Evolutionary conservation across 2,113 vertebrate genomes (phyloP), one percentile per base, ranked within the genome.

Genomic region (Pachycephala philippinensis): DNA sequence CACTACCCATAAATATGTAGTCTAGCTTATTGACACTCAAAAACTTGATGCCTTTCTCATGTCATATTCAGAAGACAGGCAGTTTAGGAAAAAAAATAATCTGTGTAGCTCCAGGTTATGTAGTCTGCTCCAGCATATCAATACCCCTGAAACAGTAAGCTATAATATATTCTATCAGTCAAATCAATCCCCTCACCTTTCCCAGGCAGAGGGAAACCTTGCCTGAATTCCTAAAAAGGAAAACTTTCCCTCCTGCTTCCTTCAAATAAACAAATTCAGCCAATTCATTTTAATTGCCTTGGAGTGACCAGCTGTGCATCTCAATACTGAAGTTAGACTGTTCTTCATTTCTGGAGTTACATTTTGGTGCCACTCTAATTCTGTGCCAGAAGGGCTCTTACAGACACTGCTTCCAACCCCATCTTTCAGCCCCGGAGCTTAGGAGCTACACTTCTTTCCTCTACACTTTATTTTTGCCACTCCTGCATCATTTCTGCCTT

Each of bases 281-380:
- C 78, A 77, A 91, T 85, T 93, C 84, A 90, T 91, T 91, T 96
- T 94, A 86, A 93, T 91, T 94, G 50, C 82, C 42, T 93, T 61
- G 37, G 30, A 85, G 84, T 76, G 50, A 74, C 84, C 79, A 65
- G 63, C 66, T 83, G 31, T 85, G 93, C 68, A 88, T 87, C 45
- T 84, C 45, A 81, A 80, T 66, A 24, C 13, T 66, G 39, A 77
- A 47, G 63, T 42, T 19, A 61, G 45, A 21, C 16, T 49, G 39
- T 35, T 66, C 52, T 78, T 75, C 31, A 18, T n/a, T 45, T 44
- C 42, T 66, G 35, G 39, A 65, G 33, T 49, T 60, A 28, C 27
- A 15, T 65, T 93, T 93, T 76, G 70, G 13, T 52, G n/a, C 22
- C 37, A 8, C 6, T 57, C 19, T 75, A 20, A 21, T 60, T 84